phyloP scores from a whole-genome alignment of 1,140 invertebrate species.

The Orussus abietinus region DNA sequence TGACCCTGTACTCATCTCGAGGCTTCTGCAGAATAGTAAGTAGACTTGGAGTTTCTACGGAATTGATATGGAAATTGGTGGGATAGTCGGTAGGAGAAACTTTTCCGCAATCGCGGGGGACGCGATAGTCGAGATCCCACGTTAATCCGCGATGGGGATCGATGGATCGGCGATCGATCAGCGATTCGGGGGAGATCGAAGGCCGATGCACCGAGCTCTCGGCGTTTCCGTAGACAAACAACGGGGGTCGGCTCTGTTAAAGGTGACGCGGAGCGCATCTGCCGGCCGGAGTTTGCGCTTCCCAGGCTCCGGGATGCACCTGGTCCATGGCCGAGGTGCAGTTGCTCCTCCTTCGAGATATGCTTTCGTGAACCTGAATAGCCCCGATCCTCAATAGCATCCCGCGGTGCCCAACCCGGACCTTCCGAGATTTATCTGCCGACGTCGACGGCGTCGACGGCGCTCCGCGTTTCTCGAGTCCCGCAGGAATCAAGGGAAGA shows the following conservation, averaged over 20 bases:
- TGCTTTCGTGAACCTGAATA: slow-evolving; percentile 41
- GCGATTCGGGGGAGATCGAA: too few species aligned
- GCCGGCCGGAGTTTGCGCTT: slow-evolving; percentile 39
- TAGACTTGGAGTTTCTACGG: too few species aligned
- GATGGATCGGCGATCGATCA: too few species aligned
- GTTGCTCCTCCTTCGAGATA: slow-evolving; percentile 32
- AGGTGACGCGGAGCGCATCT: slow-evolving; percentile 23
- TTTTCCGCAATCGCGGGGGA: too few species aligned
- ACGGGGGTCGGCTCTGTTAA: not conserved
- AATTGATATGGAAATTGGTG: too few species aligned
- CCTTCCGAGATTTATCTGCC: slow-evolving; percentile 34
- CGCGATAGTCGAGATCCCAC: too few species aligned
- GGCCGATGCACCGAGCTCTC: too few species aligned
- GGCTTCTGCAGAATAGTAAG: too few species aligned
- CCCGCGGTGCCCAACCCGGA: slow-evolving; percentile 30
- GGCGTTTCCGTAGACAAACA: slow-evolving; percentile 27
- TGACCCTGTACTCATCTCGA: too few species aligned
- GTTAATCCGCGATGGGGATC: too few species aligned
- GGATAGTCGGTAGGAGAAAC: too few species aligned
- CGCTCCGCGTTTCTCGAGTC: slow-evolving; percentile 11
- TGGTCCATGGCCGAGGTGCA: slow-evolving; percentile 26
- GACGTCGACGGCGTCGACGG: slow-evolving; percentile 21
- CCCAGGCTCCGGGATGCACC: slow-evolving; percentile 42
- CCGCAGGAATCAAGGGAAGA: slow-evolving; percentile 13
- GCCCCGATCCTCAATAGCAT: slow-evolving; percentile 33